Base-by-base conservation (phyloP, 2,888 invertebrate species). In the Aricia artaxerxes region DNA sequence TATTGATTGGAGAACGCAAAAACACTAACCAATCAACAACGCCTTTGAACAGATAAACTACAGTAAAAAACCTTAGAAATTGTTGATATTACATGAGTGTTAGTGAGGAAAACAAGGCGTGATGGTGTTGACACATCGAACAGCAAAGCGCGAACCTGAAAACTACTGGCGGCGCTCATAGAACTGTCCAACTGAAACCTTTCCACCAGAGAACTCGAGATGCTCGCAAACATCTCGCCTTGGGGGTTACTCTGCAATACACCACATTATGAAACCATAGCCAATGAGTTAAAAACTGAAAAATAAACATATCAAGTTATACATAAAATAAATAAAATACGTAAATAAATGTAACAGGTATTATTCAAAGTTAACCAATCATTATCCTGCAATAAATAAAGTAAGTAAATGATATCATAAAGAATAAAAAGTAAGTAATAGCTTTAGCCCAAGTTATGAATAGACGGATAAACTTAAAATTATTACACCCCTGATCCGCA, bases 141-240 rank as follows among this genome's bases (percentile, higher is more conserved):
- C 80, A 92, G 90, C 86, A 93, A 89, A 83, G 88, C 87, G 92
- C 93, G 95, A 96, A 96, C 97, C 96, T 95, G 96, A 88, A 96
- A 96, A 95, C 95, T 97, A 95, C 95, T 97, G 94, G 96, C 96
- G 90, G 96, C 95, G 94, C 96, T 97, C 90, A 96, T 93, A 86
- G 97, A 96, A 90, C 96, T 96, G 92, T 97, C 97, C 93, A 97
- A 96, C 87, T 96, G 96, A 95, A 97, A 96, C 91, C 96, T 97
- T 90, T 96, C 97, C 96, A 97, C 96, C 92, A 97, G 95, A 82
- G 97, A 97, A 85, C 97, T 97, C 85, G 97, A 96, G 86, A 97
- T 96, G 93, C 97, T 97, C 85, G 97, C 97, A 90, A 96, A 97
- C 95, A 97, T 97, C 95, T 97, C 97, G 86, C 97, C 97, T 87